These are phyloP conservation scores for Chionomys nivalis DNA, from an alignment of 2,113 vertebrate genomes.

Conservation along the genomic window DNA sequence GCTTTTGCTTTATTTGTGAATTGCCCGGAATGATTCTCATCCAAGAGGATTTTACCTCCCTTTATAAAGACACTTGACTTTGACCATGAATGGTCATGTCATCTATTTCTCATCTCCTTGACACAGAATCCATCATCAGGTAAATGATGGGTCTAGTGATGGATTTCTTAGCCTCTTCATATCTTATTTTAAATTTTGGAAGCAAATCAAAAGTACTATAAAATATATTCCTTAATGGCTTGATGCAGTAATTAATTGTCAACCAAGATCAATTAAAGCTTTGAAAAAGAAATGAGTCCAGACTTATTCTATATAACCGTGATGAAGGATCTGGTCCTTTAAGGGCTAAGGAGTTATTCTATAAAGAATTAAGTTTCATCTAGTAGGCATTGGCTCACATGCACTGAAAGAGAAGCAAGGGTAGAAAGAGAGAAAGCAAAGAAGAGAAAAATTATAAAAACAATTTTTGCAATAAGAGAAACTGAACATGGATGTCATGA, in stretches of 20 bases:
- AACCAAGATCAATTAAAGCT: constrained; percentile 28
- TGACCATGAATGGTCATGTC: background rate
- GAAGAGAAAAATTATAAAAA: background rate
- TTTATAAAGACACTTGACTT: background rate
- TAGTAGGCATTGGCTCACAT: background rate
- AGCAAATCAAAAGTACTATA: background rate
- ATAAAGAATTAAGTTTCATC: background rate
- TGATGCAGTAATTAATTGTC: constrained; percentile 19
- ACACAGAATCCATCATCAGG: background rate
- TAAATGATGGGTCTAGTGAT: background rate
- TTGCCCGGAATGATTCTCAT: background rate
- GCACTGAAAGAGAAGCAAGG: background rate
- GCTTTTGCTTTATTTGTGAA: background rate
- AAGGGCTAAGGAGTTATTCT: background rate
- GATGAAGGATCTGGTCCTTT: background rate
- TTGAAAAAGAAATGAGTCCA: background rate
- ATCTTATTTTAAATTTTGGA: background rate
- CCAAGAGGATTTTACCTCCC: background rate
- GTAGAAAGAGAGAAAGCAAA: background rate
- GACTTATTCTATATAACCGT: background rate
- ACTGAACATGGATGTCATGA: background rate
- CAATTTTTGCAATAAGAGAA: background rate
- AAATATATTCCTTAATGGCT: constrained; percentile 10
- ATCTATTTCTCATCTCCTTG: background rate
- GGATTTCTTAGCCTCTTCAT: background rate